These are phyloP conservation scores for Aplochiton taeniatus DNA, from an alignment of 2,797 vertebrate genomes.

Conservation along the genomic window DNA sequence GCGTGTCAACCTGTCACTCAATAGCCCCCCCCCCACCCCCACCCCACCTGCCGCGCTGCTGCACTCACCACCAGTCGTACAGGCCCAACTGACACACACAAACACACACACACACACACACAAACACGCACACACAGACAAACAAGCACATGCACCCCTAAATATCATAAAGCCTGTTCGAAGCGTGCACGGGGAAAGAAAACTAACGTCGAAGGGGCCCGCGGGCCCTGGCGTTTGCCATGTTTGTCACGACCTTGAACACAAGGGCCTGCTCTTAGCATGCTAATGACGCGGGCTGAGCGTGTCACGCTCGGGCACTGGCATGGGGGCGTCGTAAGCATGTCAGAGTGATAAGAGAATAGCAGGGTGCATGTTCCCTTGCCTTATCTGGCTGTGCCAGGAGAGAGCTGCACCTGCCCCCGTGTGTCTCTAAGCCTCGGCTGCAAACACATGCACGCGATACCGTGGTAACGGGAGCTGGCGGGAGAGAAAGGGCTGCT, in stretches of 20 bases:
- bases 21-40: too few relatives aligned
- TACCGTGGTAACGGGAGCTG: slow-evolving; percentile 26
- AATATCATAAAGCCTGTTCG: too few relatives aligned
- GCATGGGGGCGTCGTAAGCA: slow-evolving; percentile 66
- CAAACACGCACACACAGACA: not conserved
- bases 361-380: slow-evolving; percentile 71
- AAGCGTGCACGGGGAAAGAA: too few relatives aligned
- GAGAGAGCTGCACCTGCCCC: slow-evolving; percentile 59
- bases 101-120: not conserved
- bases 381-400: slow-evolving; percentile 70
- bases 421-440: slow-evolving; percentile 49
- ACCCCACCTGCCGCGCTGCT: slow-evolving; percentile 36
- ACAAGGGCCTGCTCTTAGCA: slow-evolving; percentile 64
- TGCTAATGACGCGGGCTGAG: slow-evolving; percentile 63
- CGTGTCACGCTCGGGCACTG: slow-evolving; percentile 53
- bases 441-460: slow-evolving; percentile 38
- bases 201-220: slow-evolving; percentile 51
- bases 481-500: slow-evolving; percentile 17
- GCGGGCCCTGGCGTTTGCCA: slow-evolving; percentile 36
- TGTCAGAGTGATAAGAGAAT: slow-evolving; percentile 74
- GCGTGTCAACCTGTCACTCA: slow-evolving; percentile 61
- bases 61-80: slow-evolving; percentile 38
- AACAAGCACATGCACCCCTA: too few relatives aligned
- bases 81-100: slow-evolving; percentile 19
- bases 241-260: slow-evolving; percentile 62